Evolutionary conservation across 2,797 vertebrate species (phyloP), one percentile per base, ranked within the genome.

Genomic region (Danio jaintianensis): DNA sequence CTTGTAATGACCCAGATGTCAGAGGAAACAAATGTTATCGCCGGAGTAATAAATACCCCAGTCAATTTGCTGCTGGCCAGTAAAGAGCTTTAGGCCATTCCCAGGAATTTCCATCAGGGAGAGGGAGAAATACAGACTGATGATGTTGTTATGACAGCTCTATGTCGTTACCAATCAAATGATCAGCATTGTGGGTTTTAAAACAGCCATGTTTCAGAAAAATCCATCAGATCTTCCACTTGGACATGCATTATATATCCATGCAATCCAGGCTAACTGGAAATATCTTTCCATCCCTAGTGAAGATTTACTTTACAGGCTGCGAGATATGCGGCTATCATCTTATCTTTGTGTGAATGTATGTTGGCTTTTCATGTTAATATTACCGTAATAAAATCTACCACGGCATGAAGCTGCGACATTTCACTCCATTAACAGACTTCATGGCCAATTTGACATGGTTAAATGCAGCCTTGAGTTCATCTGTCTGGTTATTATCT

Each of bases 71-170:
- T 79, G 6, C 58, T 47, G 68, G 47, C 69, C 55, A 69, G 79
- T 68, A 73, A 78, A 82, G 52, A 82, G 81, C 81, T 82, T 78
- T 73, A 45, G 80, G 80, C 68, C 80, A 82, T 82, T 82, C 69
- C 1, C 50, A 56, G 68, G 75, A 78, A 82, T 73, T 64, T 82
- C 68, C 76, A 58, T 82, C 68, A 72, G 59, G 55, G 52, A 50
- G 75, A 48, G 61, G 9, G 61, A 77, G 64, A 20, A 66, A 71
- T 78, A 16, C 81, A 80, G 78, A 80, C 52, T 22, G 68, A 73
- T 79, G 68, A 69, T 80, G 78, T 52, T 43, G 38, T 72, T 52
- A 52, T 62, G 72, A 72, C 38, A 47, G 48, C 38, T 7, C 52
- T 78, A 45, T 59, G 63, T 75, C 71, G 47, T 69, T 55, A 58